Evolutionary conservation across 2,888 invertebrate species (phyloP).

Genomic region (Matsumyia berberina): DNA sequence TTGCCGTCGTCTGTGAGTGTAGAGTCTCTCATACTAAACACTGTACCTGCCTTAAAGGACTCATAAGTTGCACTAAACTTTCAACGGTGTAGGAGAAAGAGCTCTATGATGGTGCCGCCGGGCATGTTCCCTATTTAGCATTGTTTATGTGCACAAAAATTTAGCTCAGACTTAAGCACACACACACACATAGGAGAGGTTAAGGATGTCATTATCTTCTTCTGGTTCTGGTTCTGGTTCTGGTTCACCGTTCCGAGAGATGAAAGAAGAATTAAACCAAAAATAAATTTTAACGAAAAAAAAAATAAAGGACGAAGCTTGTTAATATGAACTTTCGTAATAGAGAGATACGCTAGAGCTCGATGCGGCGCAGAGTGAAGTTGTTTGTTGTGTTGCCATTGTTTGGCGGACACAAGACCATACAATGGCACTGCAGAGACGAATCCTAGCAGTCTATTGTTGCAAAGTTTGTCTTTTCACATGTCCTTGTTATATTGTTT

Average conservation of each 20-base stretch:
- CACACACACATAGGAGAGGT: constrained; percentile 38
- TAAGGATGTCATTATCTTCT: constrained; percentile 51
- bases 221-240: constrained; percentile 6
- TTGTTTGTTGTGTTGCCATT: constrained; percentile 49
- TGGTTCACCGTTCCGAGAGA: constrained; percentile 3
- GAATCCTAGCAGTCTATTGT: constrained; percentile 30
- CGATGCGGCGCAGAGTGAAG: constrained; percentile 34
- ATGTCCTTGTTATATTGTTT: constrained; percentile 59
- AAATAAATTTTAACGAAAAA: constrained; percentile 31
- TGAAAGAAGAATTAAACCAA: constrained; percentile 36
- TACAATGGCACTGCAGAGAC: constrained; percentile 48
- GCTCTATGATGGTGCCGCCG: constrained; percentile 49
- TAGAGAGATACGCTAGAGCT: constrained; percentile 47
- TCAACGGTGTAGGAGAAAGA: constrained; percentile 4
- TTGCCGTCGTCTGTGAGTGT: constrained; percentile 34
- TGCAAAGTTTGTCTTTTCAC: constrained; percentile 54
- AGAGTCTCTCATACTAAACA: background rate
- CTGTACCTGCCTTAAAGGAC: constrained; percentile 41
- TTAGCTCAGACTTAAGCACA: constrained; percentile 32
- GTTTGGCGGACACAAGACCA: constrained; percentile 37
- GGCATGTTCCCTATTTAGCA: constrained; percentile 52
- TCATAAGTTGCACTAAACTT: constrained; percentile 57
- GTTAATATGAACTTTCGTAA: constrained; percentile 59
- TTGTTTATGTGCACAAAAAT: constrained; percentile 64
- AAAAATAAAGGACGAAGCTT: constrained; percentile 37